Percentiles rank a stretch among this genome's conserved stretches.
phyloP scores from a whole-genome alignment of 2,113 vertebrate species.

The Piaya cayana region DNA sequence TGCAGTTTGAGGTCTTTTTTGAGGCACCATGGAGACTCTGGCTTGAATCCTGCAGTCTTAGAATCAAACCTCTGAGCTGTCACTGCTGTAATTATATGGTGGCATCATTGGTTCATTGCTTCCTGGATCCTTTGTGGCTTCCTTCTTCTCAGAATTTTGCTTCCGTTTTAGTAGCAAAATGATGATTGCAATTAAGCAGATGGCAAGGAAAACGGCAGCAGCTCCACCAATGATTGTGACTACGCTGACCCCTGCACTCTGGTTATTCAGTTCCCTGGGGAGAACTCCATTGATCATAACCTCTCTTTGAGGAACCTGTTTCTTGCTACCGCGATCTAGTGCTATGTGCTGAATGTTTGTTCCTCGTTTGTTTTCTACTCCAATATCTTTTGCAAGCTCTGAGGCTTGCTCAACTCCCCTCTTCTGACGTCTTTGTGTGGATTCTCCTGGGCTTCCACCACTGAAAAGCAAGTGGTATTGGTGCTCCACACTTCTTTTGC shows the following conservation, averaged over 20 bases:
- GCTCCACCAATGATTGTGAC: slow-evolving; percentile 76
- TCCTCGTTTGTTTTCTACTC: slow-evolving; percentile 82
- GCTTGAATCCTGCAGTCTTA: not conserved
- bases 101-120: slow-evolving; percentile 82
- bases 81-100: slow-evolving; percentile 54
- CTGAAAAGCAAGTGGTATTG: slow-evolving; percentile 74
- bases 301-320: slow-evolving; percentile 56
- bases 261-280: slow-evolving; percentile 75
- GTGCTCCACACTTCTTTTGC: slow-evolving; percentile 88
- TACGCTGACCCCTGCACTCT: slow-evolving; percentile 55
- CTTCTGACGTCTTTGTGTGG: slow-evolving; percentile 44
- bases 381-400: slow-evolving; percentile 78
- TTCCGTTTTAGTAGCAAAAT: slow-evolving; percentile 73
- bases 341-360: slow-evolving; percentile 93
- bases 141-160: slow-evolving; percentile 69
- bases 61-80: slow-evolving; percentile 92
- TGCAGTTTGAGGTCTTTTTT: slow-evolving; percentile 53
- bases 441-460: not conserved
- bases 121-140: slow-evolving; percentile 61
- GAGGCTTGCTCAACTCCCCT: slow-evolving; percentile 71
- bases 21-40: slow-evolving; percentile 75
- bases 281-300: slow-evolving; percentile 61
- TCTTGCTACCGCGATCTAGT: slow-evolving; percentile 78
- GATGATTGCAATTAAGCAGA: slow-evolving; percentile 73
- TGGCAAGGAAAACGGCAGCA: slow-evolving; percentile 76